A percentile compares a stretch with the other conserved stretches of the same genome.
phyloP scores from a whole-genome alignment of 1,140 invertebrate genomes.

The Proales similis region DNA sequence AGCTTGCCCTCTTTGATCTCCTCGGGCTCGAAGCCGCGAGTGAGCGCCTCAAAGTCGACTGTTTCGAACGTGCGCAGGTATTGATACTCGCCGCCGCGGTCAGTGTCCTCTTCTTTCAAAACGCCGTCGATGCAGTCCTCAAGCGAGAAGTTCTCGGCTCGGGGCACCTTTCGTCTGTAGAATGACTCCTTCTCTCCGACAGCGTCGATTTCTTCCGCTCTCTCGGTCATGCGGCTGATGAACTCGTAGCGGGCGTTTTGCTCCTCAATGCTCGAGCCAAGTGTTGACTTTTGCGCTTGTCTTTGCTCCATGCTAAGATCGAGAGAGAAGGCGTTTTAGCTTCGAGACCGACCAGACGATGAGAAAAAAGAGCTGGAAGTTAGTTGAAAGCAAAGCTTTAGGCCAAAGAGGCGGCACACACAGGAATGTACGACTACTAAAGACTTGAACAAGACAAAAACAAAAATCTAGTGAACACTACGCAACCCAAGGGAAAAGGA shows the following conservation, averaged over 20 bases:
- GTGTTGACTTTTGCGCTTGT: no score
- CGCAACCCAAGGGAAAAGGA: no score
- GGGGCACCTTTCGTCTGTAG: not conserved
- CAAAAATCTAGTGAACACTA: no score
- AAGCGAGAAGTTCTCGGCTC: conserved; percentile 8
- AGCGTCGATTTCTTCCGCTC: not conserved
- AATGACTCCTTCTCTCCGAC: not conserved
- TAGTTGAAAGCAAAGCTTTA: no score
- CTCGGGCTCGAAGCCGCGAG: conserved; percentile 30
- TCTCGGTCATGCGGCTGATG: conserved; percentile 15
- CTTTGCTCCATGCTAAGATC: no score
- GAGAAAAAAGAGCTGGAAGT: no score
- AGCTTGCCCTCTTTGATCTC: conserved; percentile 33
- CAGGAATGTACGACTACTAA: no score
- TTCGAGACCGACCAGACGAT: no score
- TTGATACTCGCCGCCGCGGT: not conserved
- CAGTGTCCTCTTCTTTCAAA: not conserved
- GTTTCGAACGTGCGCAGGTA: conserved; percentile 25
- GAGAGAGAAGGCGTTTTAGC: no score
- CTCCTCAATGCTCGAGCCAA: conserved; percentile 27
- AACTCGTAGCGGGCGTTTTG: conserved; percentile 22
- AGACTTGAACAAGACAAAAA: no score
- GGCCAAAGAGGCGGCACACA: no score
- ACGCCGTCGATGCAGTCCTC: conserved; percentile 28
- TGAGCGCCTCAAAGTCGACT: conserved; percentile 23